Base-by-base conservation (phyloP, 2,113 vertebrate genomes). In the Cynocephalus volans region DNA sequence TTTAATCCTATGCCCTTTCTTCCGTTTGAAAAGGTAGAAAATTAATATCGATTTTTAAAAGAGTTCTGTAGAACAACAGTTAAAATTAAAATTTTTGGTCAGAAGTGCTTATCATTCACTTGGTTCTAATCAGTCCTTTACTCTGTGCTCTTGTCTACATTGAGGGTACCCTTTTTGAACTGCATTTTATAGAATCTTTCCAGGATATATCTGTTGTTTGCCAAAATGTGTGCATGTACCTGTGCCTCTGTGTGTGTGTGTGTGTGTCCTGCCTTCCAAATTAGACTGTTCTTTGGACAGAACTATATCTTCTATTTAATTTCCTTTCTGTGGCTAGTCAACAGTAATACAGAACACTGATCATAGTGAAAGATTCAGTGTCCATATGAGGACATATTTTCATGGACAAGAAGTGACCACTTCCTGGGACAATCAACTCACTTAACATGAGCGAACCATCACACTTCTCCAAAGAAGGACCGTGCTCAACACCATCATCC, bases 11-110 rank as follows among this genome's bases (percentile, higher is more conserved):
- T 31, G 33, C 69, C 17, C 21, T 45, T 54, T 64, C 6, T 77
- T 89, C 26, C 73, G 28, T 56, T 95, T 81, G 15, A 83, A 94
- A 95, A 50, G 45, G 26, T 41, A 80, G 48, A 79, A 94, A 90
- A 92, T 41, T 28, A 89, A 69, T 45, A n/a, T 4, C 11, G 50
- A 67, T 33, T 88, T 79, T 69, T 14, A 67, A 75, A 95, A 83
- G 10, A 70, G 5, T 80, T 26, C 23, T 65, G 64, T 69, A 70
- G 86, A 94, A 69, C 81, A 48, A 69, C 19, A 84, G 62, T 24
- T 58, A 73, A 85, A 77, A 58, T 67, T 60, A 58, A 64, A 36
- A 69, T 33, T 18, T 52, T 24, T 69, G 64, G 58, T 31, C 72
- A 69, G 75, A 28, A 95, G 54, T 65, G 64, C 9, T 6, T 28